Conservation (phyloP, 2,888 invertebrate species). For the Sipha maydis region DNA sequence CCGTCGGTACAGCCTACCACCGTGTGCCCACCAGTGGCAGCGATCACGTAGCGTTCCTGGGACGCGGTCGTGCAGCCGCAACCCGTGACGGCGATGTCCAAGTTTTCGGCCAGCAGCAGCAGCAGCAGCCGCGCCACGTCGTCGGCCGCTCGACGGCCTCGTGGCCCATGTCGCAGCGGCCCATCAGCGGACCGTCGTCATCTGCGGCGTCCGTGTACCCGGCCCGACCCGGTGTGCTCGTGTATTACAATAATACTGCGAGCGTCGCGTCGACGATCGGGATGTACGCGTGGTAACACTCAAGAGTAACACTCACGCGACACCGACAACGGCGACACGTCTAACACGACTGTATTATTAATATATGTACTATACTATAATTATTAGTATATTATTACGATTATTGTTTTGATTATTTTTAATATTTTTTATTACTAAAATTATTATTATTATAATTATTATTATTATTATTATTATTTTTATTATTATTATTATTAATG, state of each 20-base stretch:
- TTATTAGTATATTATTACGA: not conserved
- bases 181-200: constrained; percentile 22
- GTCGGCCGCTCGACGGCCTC: not conserved
- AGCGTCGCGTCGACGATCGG: too few species aligned
- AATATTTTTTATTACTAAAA: not conserved
- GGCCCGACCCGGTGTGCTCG: not conserved
- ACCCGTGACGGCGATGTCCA: not conserved
- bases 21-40: constrained; percentile 1
- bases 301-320: not conserved
- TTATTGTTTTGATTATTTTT: not conserved
- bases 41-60: constrained; percentile 6
- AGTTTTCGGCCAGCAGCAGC: not conserved
- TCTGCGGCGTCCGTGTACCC: not conserved
- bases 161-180: constrained; percentile 21
- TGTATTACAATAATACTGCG: too few species aligned
- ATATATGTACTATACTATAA: too few species aligned
- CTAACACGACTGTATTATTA: too few species aligned
- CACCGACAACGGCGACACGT: not conserved
- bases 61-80: constrained; percentile 24
- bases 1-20: not conserved
- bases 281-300: too few species aligned
- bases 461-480: not conserved
- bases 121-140: constrained; percentile 16
- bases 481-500: not conserved
- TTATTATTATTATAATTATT: not conserved